Evolutionary conservation across 2,113 vertebrate species (phyloP).

Genomic region (Osmerus eperlanus): DNA sequence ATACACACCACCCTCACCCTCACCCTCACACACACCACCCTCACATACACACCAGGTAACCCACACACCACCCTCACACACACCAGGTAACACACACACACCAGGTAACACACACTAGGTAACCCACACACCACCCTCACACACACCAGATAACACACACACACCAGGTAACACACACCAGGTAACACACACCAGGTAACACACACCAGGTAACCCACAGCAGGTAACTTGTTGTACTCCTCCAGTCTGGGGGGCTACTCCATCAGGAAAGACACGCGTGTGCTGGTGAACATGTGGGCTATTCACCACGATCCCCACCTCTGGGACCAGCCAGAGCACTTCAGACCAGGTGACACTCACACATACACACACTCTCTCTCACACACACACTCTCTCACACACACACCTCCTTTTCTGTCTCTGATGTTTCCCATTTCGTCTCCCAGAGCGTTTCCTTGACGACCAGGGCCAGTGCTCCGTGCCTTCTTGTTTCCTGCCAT

Average conservation of each 20-base stretch:
- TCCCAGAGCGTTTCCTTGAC: slow-evolving; percentile 71
- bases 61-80: background rate
- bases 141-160: background rate
- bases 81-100: background rate
- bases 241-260: slow-evolving; percentile 61
- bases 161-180: background rate
- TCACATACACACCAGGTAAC: background rate
- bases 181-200: slow-evolving; percentile 1
- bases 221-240: background rate
- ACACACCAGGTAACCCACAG: background rate
- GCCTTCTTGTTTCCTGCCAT: slow-evolving; percentile 68
- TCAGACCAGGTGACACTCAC: slow-evolving; percentile 44
- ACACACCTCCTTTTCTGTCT: background rate
- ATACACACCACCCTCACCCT: background rate
- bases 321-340: slow-evolving; percentile 68
- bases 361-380: background rate
- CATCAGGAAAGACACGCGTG: slow-evolving; percentile 63
- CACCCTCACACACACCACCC: background rate
- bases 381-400: background rate
- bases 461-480: slow-evolving; percentile 48
- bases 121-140: background rate
- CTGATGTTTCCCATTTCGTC: background rate
- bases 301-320: slow-evolving; percentile 70
- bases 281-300: slow-evolving; percentile 78
- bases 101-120: no score